phyloP scores from a whole-genome alignment of 2,113 vertebrate genomes.

The Onychorhynchus coronatus region DNA sequence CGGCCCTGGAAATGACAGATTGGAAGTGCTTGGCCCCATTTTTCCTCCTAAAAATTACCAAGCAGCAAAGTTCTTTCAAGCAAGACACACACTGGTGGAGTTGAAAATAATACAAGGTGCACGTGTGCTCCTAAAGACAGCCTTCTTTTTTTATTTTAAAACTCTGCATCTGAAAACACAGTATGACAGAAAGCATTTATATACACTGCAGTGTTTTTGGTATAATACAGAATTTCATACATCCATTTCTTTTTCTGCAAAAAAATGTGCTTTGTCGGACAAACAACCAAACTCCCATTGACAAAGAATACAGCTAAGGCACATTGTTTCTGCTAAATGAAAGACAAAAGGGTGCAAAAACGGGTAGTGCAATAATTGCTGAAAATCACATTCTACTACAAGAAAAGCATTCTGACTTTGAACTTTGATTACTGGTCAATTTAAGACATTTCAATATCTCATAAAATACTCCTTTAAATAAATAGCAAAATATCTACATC shows the following conservation, averaged over 20 bases:
- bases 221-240: constrained; percentile 86
- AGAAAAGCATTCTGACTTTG: constrained; percentile 84
- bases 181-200: constrained; percentile 88
- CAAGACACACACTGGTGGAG: not conserved
- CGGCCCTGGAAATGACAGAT: not conserved
- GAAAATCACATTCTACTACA: constrained; percentile 88
- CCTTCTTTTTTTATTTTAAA: constrained; percentile 81
- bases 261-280: constrained; percentile 79
- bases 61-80: not conserved
- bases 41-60: not conserved
- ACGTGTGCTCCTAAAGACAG: constrained; percentile 48
- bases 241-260: constrained; percentile 80
- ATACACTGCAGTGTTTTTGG: constrained; percentile 90
- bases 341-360: constrained; percentile 80
- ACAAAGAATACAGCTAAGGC: constrained; percentile 93
- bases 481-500: constrained; percentile 93
- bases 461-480: constrained; percentile 91
- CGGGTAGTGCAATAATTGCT: constrained; percentile 86
- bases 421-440: constrained; percentile 70
- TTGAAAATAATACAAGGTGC: not conserved
- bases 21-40: no score
- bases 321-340: constrained; percentile 81
- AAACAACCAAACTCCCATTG: constrained; percentile 75
- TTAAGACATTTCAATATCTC: constrained; percentile 78
- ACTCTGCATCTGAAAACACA: constrained; percentile 90